Evolutionary conservation across 2,113 vertebrate genomes (phyloP).

Genomic region (Microtus pennsylvanicus): DNA sequence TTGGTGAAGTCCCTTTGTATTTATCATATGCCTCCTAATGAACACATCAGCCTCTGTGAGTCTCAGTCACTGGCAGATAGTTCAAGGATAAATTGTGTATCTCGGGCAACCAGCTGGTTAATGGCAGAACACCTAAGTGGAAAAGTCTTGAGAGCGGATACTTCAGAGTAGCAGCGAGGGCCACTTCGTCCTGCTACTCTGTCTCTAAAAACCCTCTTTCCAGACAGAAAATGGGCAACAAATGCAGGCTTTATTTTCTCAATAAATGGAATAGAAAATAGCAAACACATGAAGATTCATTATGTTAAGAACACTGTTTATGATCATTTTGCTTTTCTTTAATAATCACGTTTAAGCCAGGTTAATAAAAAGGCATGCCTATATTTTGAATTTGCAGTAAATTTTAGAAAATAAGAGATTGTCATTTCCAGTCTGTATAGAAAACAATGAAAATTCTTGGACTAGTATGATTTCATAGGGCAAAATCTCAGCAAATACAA

Average conservation of each 20-base stretch:
- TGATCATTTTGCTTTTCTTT: neutral
- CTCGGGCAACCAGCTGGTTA: slow-evolving; percentile 8
- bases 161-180: neutral
- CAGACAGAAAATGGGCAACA: slow-evolving; percentile 8
- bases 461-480: neutral
- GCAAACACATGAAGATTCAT: neutral
- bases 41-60: neutral
- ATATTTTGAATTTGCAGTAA: neutral
- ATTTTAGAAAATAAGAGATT: slow-evolving; percentile 1
- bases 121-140: slow-evolving; percentile 33
- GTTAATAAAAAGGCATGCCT: neutral
- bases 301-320: neutral
- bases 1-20: neutral
- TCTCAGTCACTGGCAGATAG: neutral
- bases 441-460: neutral
- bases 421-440: neutral
- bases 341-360: neutral
- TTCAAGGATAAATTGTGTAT: slow-evolving; percentile 8
- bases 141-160: slow-evolving; percentile 43
- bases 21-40: neutral
- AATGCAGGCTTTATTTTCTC: slow-evolving; percentile 32
- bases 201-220: slow-evolving; percentile 29
- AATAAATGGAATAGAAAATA: neutral
- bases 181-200: slow-evolving; percentile 15
- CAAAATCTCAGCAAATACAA: slow-evolving; percentile 4